Conservation (phyloP, 2,797 vertebrate species). For the Setipinna tenuifilis region DNA sequence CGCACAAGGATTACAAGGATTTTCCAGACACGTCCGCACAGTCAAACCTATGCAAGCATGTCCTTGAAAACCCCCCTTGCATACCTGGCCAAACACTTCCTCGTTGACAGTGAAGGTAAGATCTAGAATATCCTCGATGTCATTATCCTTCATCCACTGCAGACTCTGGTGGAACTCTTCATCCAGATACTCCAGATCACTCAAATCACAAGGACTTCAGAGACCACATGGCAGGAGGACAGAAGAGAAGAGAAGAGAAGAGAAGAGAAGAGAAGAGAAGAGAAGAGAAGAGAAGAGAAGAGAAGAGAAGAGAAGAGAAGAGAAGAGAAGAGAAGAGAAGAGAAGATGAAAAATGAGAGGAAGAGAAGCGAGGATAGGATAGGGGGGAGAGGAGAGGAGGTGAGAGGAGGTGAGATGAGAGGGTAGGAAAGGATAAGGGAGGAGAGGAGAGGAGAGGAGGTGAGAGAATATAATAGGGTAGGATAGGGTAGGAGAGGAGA, state of each 20-base stretch:
- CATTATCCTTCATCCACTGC: conserved; percentile 99
- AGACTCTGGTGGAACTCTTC: conserved; percentile 98
- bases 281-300: neutral
- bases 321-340: neutral
- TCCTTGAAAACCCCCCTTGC: no score
- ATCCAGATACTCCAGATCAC: conserved; percentile 95
- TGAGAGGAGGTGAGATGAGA: neutral
- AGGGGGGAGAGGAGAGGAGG: neutral
- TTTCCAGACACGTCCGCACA: neutral
- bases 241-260: neutral
- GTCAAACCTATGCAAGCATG: neutral
- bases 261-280: neutral
- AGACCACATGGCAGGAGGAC: neutral
- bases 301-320: neutral
- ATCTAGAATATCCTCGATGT: conserved; percentile 96
- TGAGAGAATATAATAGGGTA: no score
- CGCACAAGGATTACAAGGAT: neutral
- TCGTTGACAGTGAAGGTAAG: conserved; percentile 98
- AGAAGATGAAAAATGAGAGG: neutral
- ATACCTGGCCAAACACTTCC: conserved; percentile 95
- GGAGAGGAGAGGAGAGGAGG: no score
- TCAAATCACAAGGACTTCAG: conserved; percentile 91
- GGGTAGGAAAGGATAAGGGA: no score
- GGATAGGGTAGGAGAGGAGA: no score
- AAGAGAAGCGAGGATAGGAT: neutral